phyloP scores from a whole-genome alignment of 2,888 invertebrate species.

The Stenodera caucasica region DNA sequence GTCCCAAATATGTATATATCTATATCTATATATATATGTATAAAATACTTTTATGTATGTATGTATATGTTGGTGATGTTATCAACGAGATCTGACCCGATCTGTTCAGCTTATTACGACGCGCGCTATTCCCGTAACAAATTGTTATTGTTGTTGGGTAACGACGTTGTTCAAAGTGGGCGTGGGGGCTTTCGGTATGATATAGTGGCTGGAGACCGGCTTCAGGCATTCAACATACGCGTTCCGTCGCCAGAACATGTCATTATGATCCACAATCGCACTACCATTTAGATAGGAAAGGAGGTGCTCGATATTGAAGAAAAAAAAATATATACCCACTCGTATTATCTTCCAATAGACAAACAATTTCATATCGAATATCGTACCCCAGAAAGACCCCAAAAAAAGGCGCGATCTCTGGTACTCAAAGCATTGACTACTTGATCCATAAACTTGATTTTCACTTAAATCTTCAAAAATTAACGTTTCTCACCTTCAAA shows the following conservation, averaged over 20 bases:
- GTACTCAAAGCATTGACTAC: no score
- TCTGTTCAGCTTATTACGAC: slow-evolving; percentile 53
- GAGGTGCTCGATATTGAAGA: slow-evolving; percentile 4
- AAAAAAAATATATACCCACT: no score
- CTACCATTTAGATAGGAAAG: slow-evolving; percentile 36
- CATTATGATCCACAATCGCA: slow-evolving; percentile 50
- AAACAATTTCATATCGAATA: no score
- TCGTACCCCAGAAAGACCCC: no score
- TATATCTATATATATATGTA: no score
- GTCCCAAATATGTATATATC: slow-evolving; percentile 17
- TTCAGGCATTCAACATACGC: slow-evolving; percentile 47
- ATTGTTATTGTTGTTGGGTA: slow-evolving; percentile 57
- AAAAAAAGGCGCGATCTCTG: no score
- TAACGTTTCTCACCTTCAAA: no score
- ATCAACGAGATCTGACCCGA: slow-evolving; percentile 46
- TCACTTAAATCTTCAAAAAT: no score
- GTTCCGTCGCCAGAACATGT: slow-evolving; percentile 47
- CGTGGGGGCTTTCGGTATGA: slow-evolving; percentile 50
- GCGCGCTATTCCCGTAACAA: slow-evolving; percentile 55
- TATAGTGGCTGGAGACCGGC: slow-evolving; percentile 50
- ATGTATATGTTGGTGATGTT: slow-evolving; percentile 30
- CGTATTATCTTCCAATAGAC: no score
- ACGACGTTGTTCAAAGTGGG: slow-evolving; percentile 55
- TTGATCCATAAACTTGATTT: no score
- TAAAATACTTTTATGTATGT: no score